Percentiles rank a stretch among this genome's conserved stretches.
Evolutionary conservation across 23 tunicate species (phyloP).

Genomic region (Halocynthia aurantium): DNA sequence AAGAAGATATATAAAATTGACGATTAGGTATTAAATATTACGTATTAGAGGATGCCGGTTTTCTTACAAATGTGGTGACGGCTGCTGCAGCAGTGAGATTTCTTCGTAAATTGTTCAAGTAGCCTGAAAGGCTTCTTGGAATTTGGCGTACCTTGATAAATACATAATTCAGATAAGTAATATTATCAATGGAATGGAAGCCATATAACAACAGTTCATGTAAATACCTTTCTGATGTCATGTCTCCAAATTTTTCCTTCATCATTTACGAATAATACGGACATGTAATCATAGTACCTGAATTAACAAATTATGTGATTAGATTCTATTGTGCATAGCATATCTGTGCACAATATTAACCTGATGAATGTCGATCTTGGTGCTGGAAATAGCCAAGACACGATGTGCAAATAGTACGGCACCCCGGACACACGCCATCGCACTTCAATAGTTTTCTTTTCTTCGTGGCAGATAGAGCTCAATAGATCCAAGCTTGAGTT

Average conservation of each 20-base stretch:
- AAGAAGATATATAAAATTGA: no score
- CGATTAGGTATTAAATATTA: no score
- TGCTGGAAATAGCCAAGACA: constrained; percentile 10
- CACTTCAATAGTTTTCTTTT: constrained; percentile 32
- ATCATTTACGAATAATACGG: constrained; percentile 49
- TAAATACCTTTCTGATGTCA: constrained; percentile 39
- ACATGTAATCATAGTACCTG: constrained; percentile 56
- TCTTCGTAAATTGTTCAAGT: no score
- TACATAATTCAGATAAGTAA: no score
- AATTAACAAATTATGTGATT: neutral
- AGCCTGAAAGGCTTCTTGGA: no score
- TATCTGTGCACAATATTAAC: neutral
- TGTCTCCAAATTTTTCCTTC: constrained; percentile 53
- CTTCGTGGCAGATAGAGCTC: constrained; percentile 26
- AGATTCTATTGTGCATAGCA: neutral
- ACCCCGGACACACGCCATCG: constrained; percentile 65
- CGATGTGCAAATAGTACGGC: constrained; percentile 13
- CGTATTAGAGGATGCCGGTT: no score
- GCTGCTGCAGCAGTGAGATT: no score
- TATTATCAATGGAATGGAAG: no score
- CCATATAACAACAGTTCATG: no score
- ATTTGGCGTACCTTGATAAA: no score
- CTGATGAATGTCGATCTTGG: neutral
- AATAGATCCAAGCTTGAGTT: constrained; percentile 45
- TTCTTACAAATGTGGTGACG: no score